phyloP scores from a whole-genome alignment of 2,113 vertebrate genomes.

The Chionomys nivalis region DNA sequence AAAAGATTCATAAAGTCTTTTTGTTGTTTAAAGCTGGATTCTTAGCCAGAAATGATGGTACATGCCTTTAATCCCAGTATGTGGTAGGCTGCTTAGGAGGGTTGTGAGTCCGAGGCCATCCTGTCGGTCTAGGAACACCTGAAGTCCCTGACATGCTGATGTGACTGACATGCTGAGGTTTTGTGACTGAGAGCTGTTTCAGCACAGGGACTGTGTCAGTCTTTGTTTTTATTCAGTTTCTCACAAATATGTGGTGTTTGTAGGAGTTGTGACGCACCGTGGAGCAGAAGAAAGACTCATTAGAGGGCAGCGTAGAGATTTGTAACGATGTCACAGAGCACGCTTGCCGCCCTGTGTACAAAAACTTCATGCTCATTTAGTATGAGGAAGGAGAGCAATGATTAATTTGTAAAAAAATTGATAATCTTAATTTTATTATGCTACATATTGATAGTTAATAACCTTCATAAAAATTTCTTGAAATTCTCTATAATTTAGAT shows the following conservation, averaged over 20 bases:
- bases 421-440: constrained; percentile 44
- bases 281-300: background rate
- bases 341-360: background rate
- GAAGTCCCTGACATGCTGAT: background rate
- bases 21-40: background rate
- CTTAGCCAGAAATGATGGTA: background rate
- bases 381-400: background rate
- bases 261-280: background rate
- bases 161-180: background rate
- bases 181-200: constrained; percentile 5
- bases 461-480: background rate
- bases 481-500: background rate
- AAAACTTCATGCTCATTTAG: constrained; percentile 2
- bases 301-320: background rate
- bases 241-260: background rate
- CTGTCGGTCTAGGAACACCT: background rate
- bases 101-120: background rate
- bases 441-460: constrained; percentile 9
- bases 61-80: background rate
- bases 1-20: constrained; percentile 3
- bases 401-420: background rate
- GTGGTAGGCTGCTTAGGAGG: no score
- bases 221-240: background rate
- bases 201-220: background rate
- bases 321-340: background rate